Evolutionary conservation across 37 sponge, comb jelly and placozoan genomes (phyloP), one percentile per base, ranked within the genome.

Genomic region (Tethya wilhelma): DNA sequence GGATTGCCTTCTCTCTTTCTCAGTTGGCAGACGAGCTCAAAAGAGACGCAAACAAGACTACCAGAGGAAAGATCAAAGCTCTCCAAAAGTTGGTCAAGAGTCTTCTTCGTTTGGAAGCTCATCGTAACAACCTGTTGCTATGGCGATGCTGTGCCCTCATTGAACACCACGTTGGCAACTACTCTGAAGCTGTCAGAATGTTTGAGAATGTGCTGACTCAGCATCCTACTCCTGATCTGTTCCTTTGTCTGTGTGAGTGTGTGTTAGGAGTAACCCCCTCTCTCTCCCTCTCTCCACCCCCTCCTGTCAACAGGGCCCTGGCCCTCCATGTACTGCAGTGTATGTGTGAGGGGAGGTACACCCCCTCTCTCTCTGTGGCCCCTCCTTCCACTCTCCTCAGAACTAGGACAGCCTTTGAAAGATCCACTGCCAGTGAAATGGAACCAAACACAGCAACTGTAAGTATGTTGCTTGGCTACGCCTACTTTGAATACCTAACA

Each of bases 91-190:
- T 87, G 68, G 65, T 75, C 37, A 92, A 92, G 53, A 36, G 32
- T 11, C 59, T 94, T 0, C 79, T 93, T 34, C 75, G 77, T 30
- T 69, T 58, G 0, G 62, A 87, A 5, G n/a, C 33, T 4, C 80
- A 84, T 44, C 74, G 95, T 30, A 79, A 87, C 67, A 73, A 84
- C 63, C 36, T 84, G 31, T 25, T 59, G 7, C 49, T 94, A 22
- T 94, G 95, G 95, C 40, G 37, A 28, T 64, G 64, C 44, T 91
- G 84, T 79, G 93, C 85, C 32, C 46, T 43, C 11, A 28, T 93
- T 37, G 87, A 90, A 64, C 56, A 57, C 42, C 19, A 53, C 33
- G 59, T 69, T 1, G 93, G 88, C 0, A 81, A 78, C 30, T 43
- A 43, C 11, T 44, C 77, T 20, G 87, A 82, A 25, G 83, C 94